A percentile compares a stretch with the other conserved stretches of the same genome.
phyloP scores from a whole-genome alignment of 1,140 invertebrate genomes.

The Mercenaria mercenaria region DNA sequence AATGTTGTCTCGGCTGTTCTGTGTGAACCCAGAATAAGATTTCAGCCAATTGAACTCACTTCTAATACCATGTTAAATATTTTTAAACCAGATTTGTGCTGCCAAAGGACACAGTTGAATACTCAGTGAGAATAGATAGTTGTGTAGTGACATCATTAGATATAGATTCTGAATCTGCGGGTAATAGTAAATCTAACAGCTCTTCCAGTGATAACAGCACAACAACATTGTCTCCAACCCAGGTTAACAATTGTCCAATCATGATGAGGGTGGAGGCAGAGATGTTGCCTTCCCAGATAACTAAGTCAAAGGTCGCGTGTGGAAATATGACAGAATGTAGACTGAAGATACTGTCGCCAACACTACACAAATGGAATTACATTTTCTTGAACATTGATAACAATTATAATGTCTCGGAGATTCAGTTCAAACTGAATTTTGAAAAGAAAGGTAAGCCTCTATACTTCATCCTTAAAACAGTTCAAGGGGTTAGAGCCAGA shows the following conservation, averaged over 20 bases:
- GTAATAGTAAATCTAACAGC: too few species aligned
- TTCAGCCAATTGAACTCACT: too few species aligned
- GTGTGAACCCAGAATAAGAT: too few species aligned
- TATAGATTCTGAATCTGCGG: not conserved
- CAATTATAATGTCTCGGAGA: slow-evolving; percentile 51
- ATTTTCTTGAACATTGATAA: slow-evolving; percentile 19
- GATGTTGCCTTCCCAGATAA: not conserved
- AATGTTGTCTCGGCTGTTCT: too few species aligned
- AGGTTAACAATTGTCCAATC: slow-evolving; percentile 26
- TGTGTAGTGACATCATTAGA: slow-evolving; percentile 14
- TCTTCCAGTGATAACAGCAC: not conserved
- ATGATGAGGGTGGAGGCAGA: not conserved
- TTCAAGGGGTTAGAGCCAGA: too few species aligned
- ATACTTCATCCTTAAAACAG: too few species aligned
- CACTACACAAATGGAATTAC: slow-evolving; percentile 38
- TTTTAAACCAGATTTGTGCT: slow-evolving; percentile 3
- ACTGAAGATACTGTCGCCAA: not conserved
- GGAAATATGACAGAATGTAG: slow-evolving; percentile 31
- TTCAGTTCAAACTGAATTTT: slow-evolving; percentile 46
- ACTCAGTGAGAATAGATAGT: slow-evolving; percentile 23
- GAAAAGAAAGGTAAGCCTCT: slow-evolving; percentile 36
- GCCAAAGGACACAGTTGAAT: slow-evolving; percentile 32
- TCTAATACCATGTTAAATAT: too few species aligned
- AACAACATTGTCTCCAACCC: not conserved
- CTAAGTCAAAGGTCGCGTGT: not conserved